A percentile compares a stretch with the other conserved stretches of the same genome.
Evolutionary conservation across 2,888 invertebrate genomes (phyloP).

Genomic region (Plebejus argus): DNA sequence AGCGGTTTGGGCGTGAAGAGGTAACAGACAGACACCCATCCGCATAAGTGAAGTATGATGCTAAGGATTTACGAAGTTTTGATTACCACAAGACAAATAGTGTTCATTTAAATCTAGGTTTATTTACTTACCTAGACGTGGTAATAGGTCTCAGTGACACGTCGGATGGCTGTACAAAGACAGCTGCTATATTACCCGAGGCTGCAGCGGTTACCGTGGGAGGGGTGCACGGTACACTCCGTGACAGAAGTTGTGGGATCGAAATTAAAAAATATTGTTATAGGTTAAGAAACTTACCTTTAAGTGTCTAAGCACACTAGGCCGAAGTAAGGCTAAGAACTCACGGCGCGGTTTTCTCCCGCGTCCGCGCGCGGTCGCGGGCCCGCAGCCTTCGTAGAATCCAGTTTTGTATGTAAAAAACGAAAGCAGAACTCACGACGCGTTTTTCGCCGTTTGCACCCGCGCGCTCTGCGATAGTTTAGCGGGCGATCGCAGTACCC

Average conservation of each 20-base stretch:
- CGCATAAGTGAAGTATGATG: background rate
- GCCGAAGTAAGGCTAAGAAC: too few species aligned
- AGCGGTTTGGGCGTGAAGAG: too few species aligned
- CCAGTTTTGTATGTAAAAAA: too few species aligned
- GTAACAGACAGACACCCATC: background rate
- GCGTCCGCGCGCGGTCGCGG: too few species aligned
- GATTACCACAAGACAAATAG: background rate
- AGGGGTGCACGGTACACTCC: slow-evolving; percentile 31
- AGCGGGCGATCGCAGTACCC: too few species aligned
- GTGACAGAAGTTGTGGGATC: background rate
- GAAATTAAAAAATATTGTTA: background rate
- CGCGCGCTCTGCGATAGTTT: too few species aligned
- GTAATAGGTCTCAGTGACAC: background rate
- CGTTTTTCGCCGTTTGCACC: too few species aligned
- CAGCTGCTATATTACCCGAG: background rate
- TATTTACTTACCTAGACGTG: slow-evolving; percentile 8
- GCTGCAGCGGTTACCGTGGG: slow-evolving; percentile 32
- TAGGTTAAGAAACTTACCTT: too few species aligned
- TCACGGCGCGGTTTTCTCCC: too few species aligned
- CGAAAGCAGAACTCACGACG: too few species aligned
- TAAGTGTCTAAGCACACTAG: too few species aligned
- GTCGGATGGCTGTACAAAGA: slow-evolving; percentile 3
- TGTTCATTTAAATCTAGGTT: background rate
- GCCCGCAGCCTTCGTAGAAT: too few species aligned
- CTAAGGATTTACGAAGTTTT: background rate